Conservation (phyloP, 2,113 vertebrate species). For the Numida meleagris region DNA sequence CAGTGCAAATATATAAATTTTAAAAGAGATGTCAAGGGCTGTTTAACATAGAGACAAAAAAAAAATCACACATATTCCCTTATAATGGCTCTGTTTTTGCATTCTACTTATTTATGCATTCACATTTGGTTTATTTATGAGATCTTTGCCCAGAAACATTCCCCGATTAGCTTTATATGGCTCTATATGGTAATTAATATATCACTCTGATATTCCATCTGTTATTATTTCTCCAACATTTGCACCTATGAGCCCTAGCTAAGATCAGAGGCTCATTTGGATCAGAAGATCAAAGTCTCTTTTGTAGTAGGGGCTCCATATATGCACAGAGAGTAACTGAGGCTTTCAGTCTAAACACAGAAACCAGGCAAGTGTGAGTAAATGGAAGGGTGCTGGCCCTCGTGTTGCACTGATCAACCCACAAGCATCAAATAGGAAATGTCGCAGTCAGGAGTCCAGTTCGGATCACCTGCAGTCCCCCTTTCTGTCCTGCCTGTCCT, state of each 20-base stretch:
- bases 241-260: slow-evolving; percentile 8
- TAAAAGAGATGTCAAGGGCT: slow-evolving; percentile 58
- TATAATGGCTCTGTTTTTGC: slow-evolving; percentile 56
- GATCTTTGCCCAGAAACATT: slow-evolving; percentile 42
- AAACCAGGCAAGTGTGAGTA: neutral
- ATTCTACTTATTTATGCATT: slow-evolving; percentile 69
- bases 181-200: slow-evolving; percentile 42
- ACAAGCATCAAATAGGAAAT: rapidly evolving
- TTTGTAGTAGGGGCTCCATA: neutral
- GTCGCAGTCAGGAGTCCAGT: neutral
- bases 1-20: slow-evolving; percentile 57
- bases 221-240: slow-evolving; percentile 51
- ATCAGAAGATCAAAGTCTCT: slow-evolving; percentile 43
- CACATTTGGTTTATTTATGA: slow-evolving; percentile 63
- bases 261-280: slow-evolving; percentile 21
- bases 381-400: neutral
- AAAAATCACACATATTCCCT: slow-evolving; percentile 50
- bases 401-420: neutral
- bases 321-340: neutral
- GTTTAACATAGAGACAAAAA: slow-evolving; percentile 42
- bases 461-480: neutral
- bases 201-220: slow-evolving; percentile 52
- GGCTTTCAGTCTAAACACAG: slow-evolving; percentile 2
- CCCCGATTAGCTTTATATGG: slow-evolving; percentile 27
- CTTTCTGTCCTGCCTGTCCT: neutral